Percentiles rank a stretch among this genome's conserved stretches.
phyloP scores from a whole-genome alignment of 2,888 invertebrate species.

The Meliscaeva auricollis region DNA sequence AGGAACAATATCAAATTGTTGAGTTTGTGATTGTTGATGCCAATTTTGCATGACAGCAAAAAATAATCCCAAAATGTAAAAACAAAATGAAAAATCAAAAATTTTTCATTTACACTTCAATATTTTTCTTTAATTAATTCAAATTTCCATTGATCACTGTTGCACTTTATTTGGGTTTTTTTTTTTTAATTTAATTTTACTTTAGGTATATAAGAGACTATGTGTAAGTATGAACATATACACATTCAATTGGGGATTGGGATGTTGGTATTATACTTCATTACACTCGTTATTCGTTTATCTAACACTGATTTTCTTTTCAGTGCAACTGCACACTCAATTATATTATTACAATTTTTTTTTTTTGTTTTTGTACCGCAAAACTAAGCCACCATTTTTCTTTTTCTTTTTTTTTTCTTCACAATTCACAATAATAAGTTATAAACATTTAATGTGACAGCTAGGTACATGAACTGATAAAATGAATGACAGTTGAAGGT shows the following conservation, averaged over 20 bases:
- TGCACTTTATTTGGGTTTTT: conserved; percentile 1
- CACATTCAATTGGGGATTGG: conserved; percentile 11
- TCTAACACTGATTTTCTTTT: conserved; percentile 40
- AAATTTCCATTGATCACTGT: conserved; percentile 1
- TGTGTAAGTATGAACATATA: not conserved
- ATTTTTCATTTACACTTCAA: conserved; percentile 15
- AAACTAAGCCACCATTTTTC: conserved; percentile 25
- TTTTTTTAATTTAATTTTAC: conserved; percentile 20
- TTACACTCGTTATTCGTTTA: conserved; percentile 30
- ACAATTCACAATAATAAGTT: conserved; percentile 46
- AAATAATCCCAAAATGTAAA: too few relatives aligned
- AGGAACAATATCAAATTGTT: conserved; percentile 77
- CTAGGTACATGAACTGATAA: too few relatives aligned
- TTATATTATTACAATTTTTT: not conserved
- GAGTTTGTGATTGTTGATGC: conserved; percentile 79
- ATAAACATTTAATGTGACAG: conserved; percentile 1
- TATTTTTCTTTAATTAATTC: not conserved
- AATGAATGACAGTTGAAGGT: conserved; percentile 52
- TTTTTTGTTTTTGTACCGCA: conserved; percentile 2
- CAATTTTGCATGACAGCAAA: conserved; percentile 82
- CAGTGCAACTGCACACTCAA: conserved; percentile 19
- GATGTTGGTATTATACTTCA: not conserved
- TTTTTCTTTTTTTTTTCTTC: conserved; percentile 3
- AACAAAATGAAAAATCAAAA: not conserved
- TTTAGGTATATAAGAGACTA: conserved; percentile 19